Conservation (phyloP, 2,797 vertebrate genomes). For the Liasis olivaceus region DNA sequence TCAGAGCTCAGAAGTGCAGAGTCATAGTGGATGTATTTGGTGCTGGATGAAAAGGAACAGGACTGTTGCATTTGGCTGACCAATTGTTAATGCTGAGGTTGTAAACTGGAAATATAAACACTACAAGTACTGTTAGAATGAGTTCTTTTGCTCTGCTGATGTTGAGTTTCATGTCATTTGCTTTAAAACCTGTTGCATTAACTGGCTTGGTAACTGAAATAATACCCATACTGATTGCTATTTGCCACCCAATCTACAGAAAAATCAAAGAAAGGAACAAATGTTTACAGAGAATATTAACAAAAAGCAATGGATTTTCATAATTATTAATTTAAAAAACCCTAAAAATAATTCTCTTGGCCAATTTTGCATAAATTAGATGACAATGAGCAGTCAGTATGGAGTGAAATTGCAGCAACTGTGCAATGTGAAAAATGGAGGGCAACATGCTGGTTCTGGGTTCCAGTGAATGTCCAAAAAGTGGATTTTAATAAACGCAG, state of each 20-base stretch:
- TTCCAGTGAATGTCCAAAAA: neutral
- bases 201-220: neutral
- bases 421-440: neutral
- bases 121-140: neutral
- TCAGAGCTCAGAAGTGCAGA: neutral
- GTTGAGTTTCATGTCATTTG: neutral
- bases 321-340: neutral
- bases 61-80: neutral
- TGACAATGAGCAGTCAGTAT: neutral
- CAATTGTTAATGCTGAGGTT: neutral
- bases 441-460: neutral
- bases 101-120: neutral
- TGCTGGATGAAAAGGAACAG: neutral
- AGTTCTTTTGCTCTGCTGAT: neutral
- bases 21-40: neutral
- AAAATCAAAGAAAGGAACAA: neutral
- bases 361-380: neutral
- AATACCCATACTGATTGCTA: neutral
- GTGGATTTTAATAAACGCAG: neutral
- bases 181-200: neutral
- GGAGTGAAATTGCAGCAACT: neutral
- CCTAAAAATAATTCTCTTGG: neutral
- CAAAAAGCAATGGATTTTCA: neutral
- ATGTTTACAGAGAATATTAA: neutral
- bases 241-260: neutral